A percentile compares a stretch with the other conserved stretches of the same genome.
Evolutionary conservation across 1,140 invertebrate genomes (phyloP).

Genomic region (Hypothenemus hampei): DNA sequence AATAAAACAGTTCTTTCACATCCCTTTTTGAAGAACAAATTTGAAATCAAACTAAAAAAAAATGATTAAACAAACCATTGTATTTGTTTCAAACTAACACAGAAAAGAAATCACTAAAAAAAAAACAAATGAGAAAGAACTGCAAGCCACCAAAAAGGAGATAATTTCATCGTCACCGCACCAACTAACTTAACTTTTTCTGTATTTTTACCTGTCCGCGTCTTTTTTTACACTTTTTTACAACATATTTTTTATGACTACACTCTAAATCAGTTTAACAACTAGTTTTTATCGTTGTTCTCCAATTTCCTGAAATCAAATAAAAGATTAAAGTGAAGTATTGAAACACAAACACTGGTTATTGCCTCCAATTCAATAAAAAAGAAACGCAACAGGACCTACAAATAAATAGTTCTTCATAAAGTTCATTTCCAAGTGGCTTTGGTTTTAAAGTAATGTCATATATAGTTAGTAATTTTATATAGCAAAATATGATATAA

Average conservation of each 20-base stretch:
- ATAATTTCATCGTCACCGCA: no score
- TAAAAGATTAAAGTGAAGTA: no score
- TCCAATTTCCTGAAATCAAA: slow-evolving; percentile 42
- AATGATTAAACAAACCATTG: not conserved
- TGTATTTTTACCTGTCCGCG: slow-evolving; percentile 22
- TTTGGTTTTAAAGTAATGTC: no score
- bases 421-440: no score
- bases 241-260: slow-evolving; percentile 21
- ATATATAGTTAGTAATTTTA: no score
- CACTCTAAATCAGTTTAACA: slow-evolving; percentile 20
- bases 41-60: slow-evolving; percentile 7
- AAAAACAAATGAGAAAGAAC: slow-evolving; percentile 39
- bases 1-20: slow-evolving; percentile 40
- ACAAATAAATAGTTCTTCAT: no score
- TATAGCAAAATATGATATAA: no score
- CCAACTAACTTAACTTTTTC: no score
- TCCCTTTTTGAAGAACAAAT: slow-evolving; percentile 22
- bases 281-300: slow-evolving; percentile 35
- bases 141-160: slow-evolving; percentile 36
- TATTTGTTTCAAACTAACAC: slow-evolving; percentile 17
- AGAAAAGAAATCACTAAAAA: no score
- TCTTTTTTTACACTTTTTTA: slow-evolving; percentile 26
- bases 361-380: no score
- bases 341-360: no score
- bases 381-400: no score